These are phyloP conservation scores for Aleiodes alternator DNA, from an alignment of 2,888 invertebrate species.

Conservation along the genomic window DNA sequence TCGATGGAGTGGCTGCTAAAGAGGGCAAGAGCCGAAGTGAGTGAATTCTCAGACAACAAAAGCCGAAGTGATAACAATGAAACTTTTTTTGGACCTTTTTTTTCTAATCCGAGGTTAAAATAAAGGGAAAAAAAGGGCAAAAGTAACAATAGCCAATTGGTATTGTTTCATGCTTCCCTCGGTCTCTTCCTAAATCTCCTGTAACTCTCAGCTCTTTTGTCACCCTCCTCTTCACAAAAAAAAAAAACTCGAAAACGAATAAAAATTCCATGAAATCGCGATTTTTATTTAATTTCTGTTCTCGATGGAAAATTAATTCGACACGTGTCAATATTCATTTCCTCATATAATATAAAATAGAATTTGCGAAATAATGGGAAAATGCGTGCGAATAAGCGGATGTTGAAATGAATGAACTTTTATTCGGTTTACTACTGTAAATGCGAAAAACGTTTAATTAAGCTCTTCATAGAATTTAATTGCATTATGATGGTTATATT, in stretches of 20 bases:
- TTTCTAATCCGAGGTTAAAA: background rate
- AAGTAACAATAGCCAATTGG: slow-evolving; percentile 9
- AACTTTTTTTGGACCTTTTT: background rate
- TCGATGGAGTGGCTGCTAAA: background rate
- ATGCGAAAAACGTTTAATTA: slow-evolving; percentile 25
- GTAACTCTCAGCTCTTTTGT: slow-evolving; percentile 19
- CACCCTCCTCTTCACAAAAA: slow-evolving; percentile 3
- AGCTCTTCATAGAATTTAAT: slow-evolving; percentile 41
- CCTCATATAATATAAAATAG: slow-evolving; percentile 20
- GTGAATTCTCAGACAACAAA: slow-evolving; percentile 12
- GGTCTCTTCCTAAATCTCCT: background rate
- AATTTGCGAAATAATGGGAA: background rate
- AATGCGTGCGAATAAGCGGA: slow-evolving; percentile 17
- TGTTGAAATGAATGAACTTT: slow-evolving; percentile 39
- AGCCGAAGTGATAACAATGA: slow-evolving; percentile 19
- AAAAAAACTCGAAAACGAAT: background rate
- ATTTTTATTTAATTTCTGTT: background rate
- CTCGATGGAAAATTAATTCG: background rate
- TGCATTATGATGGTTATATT: slow-evolving; percentile 26
- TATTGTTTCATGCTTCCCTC: slow-evolving; percentile 11
- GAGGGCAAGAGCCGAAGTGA: background rate
- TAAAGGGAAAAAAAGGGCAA: background rate
- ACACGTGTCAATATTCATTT: slow-evolving; percentile 14
- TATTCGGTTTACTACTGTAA: slow-evolving; percentile 12
- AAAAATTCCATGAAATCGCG: background rate